phyloP scores from a whole-genome alignment of 2,113 vertebrate genomes.

The Ailurus styani region DNA sequence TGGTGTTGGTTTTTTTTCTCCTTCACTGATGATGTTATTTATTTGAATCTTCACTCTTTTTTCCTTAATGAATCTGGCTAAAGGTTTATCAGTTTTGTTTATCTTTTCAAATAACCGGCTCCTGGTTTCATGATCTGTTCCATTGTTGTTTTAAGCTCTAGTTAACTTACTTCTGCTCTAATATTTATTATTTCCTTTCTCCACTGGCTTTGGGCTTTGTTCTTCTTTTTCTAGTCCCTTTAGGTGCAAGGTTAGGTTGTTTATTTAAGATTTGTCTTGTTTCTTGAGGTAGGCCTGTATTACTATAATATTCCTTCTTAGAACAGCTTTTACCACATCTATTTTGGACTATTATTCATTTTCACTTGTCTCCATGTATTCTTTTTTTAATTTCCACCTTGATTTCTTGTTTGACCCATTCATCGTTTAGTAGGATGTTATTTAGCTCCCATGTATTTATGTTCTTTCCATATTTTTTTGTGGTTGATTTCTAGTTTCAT shows the following conservation, averaged over 20 bases:
- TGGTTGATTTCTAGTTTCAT: not conserved
- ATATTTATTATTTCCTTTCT: not conserved
- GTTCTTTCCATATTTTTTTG: not conserved
- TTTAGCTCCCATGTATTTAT: not conserved
- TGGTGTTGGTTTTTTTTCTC: not conserved
- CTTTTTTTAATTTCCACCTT: not conserved
- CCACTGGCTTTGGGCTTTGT: not conserved
- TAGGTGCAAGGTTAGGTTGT: not conserved
- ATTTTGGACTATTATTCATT: not conserved
- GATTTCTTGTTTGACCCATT: not conserved
- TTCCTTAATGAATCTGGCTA: not conserved
- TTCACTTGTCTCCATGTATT: not conserved
- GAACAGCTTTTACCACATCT: not conserved
- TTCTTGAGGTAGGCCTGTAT: not conserved
- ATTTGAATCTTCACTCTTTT: not conserved
- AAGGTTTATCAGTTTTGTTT: not conserved
- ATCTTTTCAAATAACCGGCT: not conserved
- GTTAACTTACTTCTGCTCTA: not conserved
- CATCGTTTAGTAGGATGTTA: not conserved
- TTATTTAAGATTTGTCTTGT: not conserved
- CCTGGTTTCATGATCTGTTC: not conserved
- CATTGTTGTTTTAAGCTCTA: not conserved
- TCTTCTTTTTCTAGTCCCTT: not conserved
- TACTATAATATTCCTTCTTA: not conserved
- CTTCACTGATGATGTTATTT: not conserved